phyloP scores from a whole-genome alignment of 2,797 vertebrate genomes.

The Leuciscus waleckii region DNA sequence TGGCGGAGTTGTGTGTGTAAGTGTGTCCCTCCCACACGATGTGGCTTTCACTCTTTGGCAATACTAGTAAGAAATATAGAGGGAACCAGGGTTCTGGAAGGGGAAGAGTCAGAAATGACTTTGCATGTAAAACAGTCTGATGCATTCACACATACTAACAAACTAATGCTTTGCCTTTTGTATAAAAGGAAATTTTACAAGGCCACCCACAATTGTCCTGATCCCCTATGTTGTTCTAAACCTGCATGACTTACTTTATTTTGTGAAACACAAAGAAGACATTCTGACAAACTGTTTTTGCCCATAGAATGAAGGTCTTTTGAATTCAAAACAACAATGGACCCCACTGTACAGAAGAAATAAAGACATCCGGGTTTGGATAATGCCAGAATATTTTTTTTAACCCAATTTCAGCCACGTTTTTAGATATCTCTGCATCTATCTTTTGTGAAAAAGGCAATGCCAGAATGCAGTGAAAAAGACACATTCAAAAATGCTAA shows the following conservation, averaged over 20 bases:
- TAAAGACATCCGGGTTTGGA: not conserved
- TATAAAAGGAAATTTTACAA: not conserved
- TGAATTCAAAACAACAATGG: not conserved
- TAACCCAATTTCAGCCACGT: too few species aligned
- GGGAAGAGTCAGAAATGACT: slow-evolving; percentile 15
- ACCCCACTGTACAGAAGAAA: not conserved
- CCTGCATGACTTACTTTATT: not conserved
- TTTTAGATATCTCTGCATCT: not conserved
- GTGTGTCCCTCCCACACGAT: slow-evolving; percentile 43
- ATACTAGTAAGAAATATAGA: slow-evolving; percentile 7
- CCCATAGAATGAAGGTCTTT: not conserved
- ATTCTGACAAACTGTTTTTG: not conserved
- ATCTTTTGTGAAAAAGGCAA: not conserved
- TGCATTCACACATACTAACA: not conserved
- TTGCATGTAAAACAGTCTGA: not conserved
- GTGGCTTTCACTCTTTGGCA: not conserved
- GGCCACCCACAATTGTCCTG: not conserved
- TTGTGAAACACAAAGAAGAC: not conserved
- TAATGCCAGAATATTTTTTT: not conserved
- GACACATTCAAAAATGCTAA: not conserved
- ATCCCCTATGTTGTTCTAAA: not conserved
- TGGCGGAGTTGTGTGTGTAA: slow-evolving; percentile 41
- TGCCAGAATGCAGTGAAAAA: not conserved
- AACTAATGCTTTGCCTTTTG: not conserved
- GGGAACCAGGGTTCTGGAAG: slow-evolving; percentile 4